Conservation (phyloP, 2,797 vertebrate genomes). For the Bryconaethiops microstoma region DNA sequence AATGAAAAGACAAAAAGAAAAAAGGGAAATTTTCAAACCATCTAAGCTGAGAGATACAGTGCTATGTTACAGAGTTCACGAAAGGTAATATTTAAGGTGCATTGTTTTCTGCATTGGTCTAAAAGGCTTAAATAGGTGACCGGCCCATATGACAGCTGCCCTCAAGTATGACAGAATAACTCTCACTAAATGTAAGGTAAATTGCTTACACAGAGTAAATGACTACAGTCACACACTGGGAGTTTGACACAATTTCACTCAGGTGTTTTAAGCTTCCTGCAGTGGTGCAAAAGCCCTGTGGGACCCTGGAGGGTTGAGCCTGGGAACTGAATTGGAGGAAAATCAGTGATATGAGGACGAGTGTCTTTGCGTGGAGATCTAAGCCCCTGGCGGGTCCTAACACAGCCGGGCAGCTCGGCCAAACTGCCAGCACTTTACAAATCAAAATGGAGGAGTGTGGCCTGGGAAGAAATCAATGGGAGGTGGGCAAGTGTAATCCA, state of each 20-base stretch:
- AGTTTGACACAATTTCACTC: constrained; percentile 34
- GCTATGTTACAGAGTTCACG: no score
- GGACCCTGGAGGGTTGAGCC: constrained; percentile 31
- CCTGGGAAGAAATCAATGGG: constrained; percentile 68
- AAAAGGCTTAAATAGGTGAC: background rate
- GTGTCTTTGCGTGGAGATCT: constrained; percentile 40
- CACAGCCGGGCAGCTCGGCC: constrained; percentile 21
- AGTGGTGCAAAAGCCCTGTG: constrained; percentile 28
- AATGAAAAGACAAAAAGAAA: no score
- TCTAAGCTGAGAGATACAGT: no score
- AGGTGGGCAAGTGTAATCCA: constrained; percentile 60
- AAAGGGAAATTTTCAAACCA: no score
- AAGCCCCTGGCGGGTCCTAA: constrained; percentile 35
- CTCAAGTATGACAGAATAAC: background rate
- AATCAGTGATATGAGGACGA: constrained; percentile 42
- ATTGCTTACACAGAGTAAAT: constrained; percentile 16
- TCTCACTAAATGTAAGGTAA: constrained; percentile 20
- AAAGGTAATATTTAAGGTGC: no score
- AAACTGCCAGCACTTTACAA: constrained; percentile 63
- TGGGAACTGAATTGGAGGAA: constrained; percentile 32
- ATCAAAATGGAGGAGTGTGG: constrained; percentile 64
- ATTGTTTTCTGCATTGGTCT: background rate
- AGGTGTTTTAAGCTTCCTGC: constrained; percentile 44
- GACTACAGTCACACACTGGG: constrained; percentile 16
- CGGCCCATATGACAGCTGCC: background rate